A percentile compares a stretch with the other conserved stretches of the same genome.
phyloP scores from a whole-genome alignment of 2,797 vertebrate species.

The Oreochromis mossambicus region DNA sequence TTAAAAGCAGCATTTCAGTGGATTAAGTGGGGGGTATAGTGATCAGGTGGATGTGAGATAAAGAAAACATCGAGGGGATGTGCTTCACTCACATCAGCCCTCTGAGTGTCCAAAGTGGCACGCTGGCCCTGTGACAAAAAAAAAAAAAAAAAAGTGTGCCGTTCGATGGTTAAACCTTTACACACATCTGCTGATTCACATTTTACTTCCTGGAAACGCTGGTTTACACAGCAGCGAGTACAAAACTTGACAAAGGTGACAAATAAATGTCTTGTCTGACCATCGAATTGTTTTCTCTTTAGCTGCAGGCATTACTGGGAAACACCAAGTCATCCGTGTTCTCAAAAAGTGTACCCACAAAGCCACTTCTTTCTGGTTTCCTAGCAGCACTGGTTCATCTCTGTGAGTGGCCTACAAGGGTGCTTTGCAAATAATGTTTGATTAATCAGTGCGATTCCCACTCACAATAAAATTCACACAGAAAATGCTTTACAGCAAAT shows the following conservation, averaged over 20 bases:
- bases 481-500: neutral
- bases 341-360: neutral
- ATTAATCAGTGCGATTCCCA: neutral
- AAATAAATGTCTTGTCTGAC: neutral
- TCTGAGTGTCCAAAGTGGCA: neutral
- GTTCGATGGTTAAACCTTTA: neutral
- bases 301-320: neutral
- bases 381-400: neutral
- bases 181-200: constrained; percentile 2
- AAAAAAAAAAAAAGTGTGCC: neutral
- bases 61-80: neutral
- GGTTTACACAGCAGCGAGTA: neutral
- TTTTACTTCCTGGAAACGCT: constrained; percentile 1
- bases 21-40: neutral
- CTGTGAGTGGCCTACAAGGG: neutral
- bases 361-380: neutral
- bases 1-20: neutral
- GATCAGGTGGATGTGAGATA: neutral
- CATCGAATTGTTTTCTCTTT: neutral
- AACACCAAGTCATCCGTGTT: neutral
- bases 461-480: neutral
- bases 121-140: neutral
- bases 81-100: neutral
- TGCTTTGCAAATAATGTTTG: neutral
- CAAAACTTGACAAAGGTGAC: neutral